Base-by-base conservation (phyloP, 1,140 invertebrate species). In the Hyphantria cunea region DNA sequence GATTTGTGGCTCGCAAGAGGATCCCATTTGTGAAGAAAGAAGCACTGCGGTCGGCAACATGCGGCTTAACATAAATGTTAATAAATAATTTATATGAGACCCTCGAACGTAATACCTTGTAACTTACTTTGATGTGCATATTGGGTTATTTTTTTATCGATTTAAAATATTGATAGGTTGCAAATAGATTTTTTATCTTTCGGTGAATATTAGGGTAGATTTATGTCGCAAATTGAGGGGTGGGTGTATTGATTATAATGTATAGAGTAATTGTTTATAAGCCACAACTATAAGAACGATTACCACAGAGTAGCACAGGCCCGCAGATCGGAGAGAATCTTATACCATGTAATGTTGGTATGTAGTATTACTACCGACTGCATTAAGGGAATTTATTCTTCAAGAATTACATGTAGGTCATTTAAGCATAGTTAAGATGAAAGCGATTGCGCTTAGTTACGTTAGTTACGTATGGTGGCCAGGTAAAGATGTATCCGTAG, bases 11-110 rank as follows among this genome's bases (percentile, higher is more conserved):
- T 53, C 68, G 67, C 74, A 82, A 70, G 76, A 72, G 82, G 84
- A 89, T 89, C 84, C 84, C 80, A 85, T 87, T 83, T 80, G 74
- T 73, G 66, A 72, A 70, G 72, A 73, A 75, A 74, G 72, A 73
- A 78, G 63, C 72, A 70, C 76, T 80, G 77, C 61, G 72, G 74
- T 78, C 74, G 72, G 66, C 74, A 70, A 75, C 68, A 72, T 71
- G 75, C 53, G 71, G 71, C 75, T 84, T 79, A 76, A 63, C 66
- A 66, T 52, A 54, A 72, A 74, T 60, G 52, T 68, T 72, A 70
- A 81, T 81, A 81, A 72, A 81, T 81, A 78, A 84, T 80, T 76
- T 78, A 78, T 82, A 70, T 67, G 25, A 44, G 31, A 44, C n/a
- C 47, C 14, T 51, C 11, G 7, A 11, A 42, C 42, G 25, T 49